phyloP scores from a whole-genome alignment of 1,140 invertebrate genomes.

The Arion vulgaris region DNA sequence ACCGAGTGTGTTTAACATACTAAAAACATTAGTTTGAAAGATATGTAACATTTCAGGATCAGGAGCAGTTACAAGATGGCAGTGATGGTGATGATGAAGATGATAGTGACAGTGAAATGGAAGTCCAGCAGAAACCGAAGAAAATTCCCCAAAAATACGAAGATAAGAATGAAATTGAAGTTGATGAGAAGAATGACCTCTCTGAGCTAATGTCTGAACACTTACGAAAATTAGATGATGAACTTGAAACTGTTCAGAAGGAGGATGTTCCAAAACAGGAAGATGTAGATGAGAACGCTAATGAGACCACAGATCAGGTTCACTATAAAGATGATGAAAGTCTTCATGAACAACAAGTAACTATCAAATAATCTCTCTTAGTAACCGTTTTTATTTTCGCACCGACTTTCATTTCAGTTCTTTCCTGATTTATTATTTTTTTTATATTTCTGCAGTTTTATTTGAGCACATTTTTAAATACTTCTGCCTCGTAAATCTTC shows the following conservation, averaged over 20 bases:
- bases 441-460: too few species aligned
- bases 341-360: neutral
- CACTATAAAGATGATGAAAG: neutral
- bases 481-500: too few species aligned
- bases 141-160: neutral
- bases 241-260: neutral
- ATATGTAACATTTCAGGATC: neutral
- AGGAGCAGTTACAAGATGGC: neutral
- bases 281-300: neutral
- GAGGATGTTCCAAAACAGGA: neutral
- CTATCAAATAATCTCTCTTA: neutral
- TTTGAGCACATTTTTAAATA: too few species aligned
- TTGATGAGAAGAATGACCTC: neutral
- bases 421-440: too few species aligned
- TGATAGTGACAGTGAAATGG: neutral
- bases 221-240: neutral
- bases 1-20: too few species aligned
- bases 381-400: neutral
- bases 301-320: neutral
- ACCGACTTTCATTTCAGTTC: too few species aligned
- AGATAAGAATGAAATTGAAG: neutral
- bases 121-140: neutral
- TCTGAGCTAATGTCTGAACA: neutral
- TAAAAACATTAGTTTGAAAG: neutral
- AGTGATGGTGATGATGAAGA: conserved; percentile 21